phyloP scores from a whole-genome alignment of 2,113 vertebrate genomes.

The Caloenas nicobarica region DNA sequence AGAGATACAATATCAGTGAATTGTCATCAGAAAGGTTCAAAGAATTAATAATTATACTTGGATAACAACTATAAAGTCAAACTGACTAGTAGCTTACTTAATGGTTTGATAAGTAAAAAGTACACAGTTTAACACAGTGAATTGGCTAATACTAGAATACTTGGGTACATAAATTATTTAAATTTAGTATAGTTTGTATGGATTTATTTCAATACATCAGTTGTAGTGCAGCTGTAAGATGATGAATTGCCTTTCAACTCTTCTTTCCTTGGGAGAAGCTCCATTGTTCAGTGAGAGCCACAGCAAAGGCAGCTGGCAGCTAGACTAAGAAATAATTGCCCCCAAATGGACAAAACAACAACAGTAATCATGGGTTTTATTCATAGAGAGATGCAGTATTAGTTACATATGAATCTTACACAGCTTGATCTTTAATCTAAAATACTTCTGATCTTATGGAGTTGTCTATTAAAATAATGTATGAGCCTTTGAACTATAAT shows the following conservation, averaged over 20 bases:
- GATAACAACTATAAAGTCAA: background rate
- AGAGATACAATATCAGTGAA: background rate
- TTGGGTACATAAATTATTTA: background rate
- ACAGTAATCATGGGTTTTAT: background rate
- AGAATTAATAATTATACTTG: background rate
- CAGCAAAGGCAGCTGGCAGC: background rate
- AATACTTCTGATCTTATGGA: background rate
- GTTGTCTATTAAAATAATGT: background rate
- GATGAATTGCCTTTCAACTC: background rate
- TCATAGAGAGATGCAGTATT: background rate
- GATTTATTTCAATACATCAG: background rate
- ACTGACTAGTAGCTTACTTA: background rate
- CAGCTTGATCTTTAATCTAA: background rate
- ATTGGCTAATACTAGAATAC: background rate
- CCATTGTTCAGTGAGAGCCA: background rate
- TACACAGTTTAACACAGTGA: background rate
- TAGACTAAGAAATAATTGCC: background rate
- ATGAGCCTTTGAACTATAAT: background rate
- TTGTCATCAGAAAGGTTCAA: background rate
- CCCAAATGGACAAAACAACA: background rate
- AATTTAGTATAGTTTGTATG: fast-evolving
- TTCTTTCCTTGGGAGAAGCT: background rate
- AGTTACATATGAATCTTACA: background rate
- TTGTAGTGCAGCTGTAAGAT: background rate
- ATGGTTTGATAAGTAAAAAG: background rate